phyloP scores from a whole-genome alignment of 2,113 vertebrate species.

The Nothobranchius kuhntae region DNA sequence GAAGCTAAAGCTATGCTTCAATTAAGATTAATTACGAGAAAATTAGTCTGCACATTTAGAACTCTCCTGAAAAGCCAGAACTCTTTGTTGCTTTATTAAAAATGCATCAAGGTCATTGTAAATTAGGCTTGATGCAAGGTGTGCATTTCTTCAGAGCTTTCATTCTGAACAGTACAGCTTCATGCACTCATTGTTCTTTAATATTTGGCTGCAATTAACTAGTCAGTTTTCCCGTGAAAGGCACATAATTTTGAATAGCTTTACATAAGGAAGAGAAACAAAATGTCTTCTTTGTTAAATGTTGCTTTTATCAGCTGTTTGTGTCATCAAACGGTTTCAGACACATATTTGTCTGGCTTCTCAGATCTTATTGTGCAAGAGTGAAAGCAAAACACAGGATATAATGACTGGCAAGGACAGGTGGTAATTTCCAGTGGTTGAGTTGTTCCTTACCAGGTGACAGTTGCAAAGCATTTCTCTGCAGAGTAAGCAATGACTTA shows the following conservation, averaged over 20 bases:
- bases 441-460: constrained; percentile 39
- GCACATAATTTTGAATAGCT: neutral
- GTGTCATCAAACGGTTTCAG: constrained; percentile 9
- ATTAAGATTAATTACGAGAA: neutral
- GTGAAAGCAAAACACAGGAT: constrained; percentile 18
- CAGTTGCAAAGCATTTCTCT: constrained; percentile 34
- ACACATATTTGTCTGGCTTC: constrained; percentile 2
- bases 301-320: constrained; percentile 16
- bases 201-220: neutral
- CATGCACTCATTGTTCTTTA: neutral
- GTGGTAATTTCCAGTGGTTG: constrained; percentile 54
- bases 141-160: too few relatives aligned
- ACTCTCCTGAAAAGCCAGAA: neutral
- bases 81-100: neutral
- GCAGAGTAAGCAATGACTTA: constrained; percentile 43
- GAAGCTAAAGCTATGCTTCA: neutral
- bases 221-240: too few relatives aligned
- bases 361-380: constrained; percentile 8
- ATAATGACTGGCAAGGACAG: constrained; percentile 42
- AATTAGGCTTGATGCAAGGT: too few relatives aligned
- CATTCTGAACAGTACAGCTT: too few relatives aligned
- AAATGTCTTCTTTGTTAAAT: constrained; percentile 3
- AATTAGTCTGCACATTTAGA: neutral
- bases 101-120: neutral
- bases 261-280: too few relatives aligned